Base-by-base conservation (phyloP, 2,797 vertebrate genomes). In the Poeciliopsis presidionis region DNA sequence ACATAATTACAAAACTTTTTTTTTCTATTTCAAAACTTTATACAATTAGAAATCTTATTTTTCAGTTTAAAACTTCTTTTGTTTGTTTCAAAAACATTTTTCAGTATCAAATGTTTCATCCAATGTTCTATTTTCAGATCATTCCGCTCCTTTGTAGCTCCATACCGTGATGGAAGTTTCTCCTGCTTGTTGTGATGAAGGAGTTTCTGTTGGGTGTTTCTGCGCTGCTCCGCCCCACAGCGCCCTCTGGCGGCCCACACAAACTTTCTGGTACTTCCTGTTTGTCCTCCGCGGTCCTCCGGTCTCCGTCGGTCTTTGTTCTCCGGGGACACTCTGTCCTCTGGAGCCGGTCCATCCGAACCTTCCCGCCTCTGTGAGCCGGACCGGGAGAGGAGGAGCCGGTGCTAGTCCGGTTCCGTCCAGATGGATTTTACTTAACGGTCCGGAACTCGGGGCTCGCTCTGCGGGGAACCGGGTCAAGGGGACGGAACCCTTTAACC, bases 201-300 rank as follows among this genome's bases (percentile, higher is more conserved):
- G 33, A 33, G 33, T 33, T 39, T 39, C 36, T 39, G 36, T 5
- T 5, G 36, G 36, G 36, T 36, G 36, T 36, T 36, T 36, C 4
- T 36, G 36, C 33, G 14, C 5, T 36, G 7, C 20, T 41, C n/a
- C n/a, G 74, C 47, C 92, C 93, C 70, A 69, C 91, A 94, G 95
- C 94, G 92, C 95, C 95, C 84, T 79, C 92, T 25, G 46, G 63
- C 78, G 86, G 77, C 57, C 77, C 46, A 14, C 22, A 47, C 2
- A 93, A 95, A 94, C 90, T 94, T 95, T 93, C 82, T 83, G 75
- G 76, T 85, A 95, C 94, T 96, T 96, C 95, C 95, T 96, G 95
- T 95, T 95, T 95, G 80, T 84, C 81, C 51, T 82, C 83, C 76
- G 41, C 43, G 16, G 14, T 67, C 69, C 69, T 75, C 70, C 41